A percentile compares a stretch with the other conserved stretches of the same genome.
Conservation (phyloP, 2,888 invertebrate species). For the Leucozona laternaria region DNA sequence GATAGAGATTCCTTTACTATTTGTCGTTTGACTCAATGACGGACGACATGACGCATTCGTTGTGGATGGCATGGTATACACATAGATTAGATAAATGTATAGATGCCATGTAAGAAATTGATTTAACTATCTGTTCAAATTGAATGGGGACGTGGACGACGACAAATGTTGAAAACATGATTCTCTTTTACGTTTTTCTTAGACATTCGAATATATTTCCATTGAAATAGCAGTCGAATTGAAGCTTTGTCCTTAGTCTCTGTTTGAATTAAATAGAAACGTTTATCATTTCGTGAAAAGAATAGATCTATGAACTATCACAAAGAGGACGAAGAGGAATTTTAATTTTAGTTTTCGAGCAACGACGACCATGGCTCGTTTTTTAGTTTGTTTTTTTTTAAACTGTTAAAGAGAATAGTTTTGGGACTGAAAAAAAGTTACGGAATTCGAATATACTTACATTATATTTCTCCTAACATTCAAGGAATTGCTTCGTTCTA, state of each 20-base stretch:
- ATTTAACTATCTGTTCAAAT: slow-evolving; percentile 60
- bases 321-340: slow-evolving; percentile 42
- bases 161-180: slow-evolving; percentile 51
- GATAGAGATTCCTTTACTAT: slow-evolving; percentile 53
- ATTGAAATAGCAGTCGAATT: slow-evolving; percentile 48
- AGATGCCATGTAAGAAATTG: slow-evolving; percentile 37
- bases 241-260: slow-evolving; percentile 37
- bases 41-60: slow-evolving; percentile 35
- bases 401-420: background rate
- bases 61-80: background rate
- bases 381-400: background rate
- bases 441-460: background rate
- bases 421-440: background rate
- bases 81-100: background rate
- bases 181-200: slow-evolving; percentile 45
- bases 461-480: background rate
- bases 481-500: background rate
- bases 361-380: background rate
- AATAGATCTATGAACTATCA: slow-evolving; percentile 16
- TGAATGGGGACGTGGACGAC: slow-evolving; percentile 42
- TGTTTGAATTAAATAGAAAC: slow-evolving; percentile 62
- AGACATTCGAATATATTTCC: slow-evolving; percentile 31
- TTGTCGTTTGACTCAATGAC: slow-evolving; percentile 45
- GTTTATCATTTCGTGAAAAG: slow-evolving; percentile 63
- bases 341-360: slow-evolving; percentile 54